phyloP scores from a whole-genome alignment of 2,113 vertebrate genomes.

The Vanacampus margaritifer region DNA sequence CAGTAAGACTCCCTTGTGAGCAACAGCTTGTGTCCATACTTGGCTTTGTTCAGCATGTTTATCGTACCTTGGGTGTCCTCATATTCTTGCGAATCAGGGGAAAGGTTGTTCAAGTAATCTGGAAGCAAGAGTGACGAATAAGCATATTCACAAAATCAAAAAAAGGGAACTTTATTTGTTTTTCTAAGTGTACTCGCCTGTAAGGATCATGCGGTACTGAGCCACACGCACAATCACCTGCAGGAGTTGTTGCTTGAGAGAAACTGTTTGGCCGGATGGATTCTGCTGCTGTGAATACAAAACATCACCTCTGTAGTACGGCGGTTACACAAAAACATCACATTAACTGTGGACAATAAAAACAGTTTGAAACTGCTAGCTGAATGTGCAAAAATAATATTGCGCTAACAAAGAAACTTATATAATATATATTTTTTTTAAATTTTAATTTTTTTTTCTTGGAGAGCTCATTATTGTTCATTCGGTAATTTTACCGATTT shows the following conservation, averaged over 20 bases:
- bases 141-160: background rate
- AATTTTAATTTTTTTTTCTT: too few species aligned
- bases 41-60: constrained; percentile 4
- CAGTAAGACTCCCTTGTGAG: constrained; percentile 26
- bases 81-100: constrained; percentile 91
- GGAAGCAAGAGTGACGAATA: constrained; percentile 43
- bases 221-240: constrained; percentile 86
- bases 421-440: too few species aligned
- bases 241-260: constrained; percentile 83
- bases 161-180: constrained; percentile 6
- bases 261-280: constrained; percentile 66
- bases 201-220: constrained; percentile 92
- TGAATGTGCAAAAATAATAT: background rate
- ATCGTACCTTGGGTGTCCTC: constrained; percentile 88
- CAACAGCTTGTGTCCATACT: constrained; percentile 11
- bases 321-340: background rate
- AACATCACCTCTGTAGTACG: constrained; percentile 1
- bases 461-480: too few species aligned
- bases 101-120: constrained; percentile 99
- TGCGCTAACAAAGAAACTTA: background rate
- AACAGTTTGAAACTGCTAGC: background rate
- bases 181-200: constrained; percentile 73
- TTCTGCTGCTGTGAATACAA: constrained; percentile 71
- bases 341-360: background rate
- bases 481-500: too few species aligned